phyloP scores from a whole-genome alignment of 1,140 invertebrate species.

The Drosophila tristis region DNA sequence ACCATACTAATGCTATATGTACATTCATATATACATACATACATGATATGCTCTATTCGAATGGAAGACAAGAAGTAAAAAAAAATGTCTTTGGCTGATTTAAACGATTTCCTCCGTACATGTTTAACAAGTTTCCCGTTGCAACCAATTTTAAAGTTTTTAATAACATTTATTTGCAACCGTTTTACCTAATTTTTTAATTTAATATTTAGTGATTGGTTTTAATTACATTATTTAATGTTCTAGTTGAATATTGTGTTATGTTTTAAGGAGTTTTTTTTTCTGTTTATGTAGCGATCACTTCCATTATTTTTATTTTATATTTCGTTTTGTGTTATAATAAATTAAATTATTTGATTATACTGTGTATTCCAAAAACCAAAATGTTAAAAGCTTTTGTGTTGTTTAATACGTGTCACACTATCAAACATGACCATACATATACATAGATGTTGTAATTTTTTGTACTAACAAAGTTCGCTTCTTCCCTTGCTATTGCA shows the following conservation, averaged over 20 bases:
- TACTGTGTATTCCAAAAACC: constrained; percentile 43
- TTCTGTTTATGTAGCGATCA: constrained; percentile 35
- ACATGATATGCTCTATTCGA: not conserved
- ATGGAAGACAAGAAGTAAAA: too few relatives aligned
- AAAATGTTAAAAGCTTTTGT: constrained; percentile 44
- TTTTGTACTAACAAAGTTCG: constrained; percentile 51
- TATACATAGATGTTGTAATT: constrained; percentile 41
- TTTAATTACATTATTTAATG: too few relatives aligned
- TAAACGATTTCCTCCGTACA: too few relatives aligned
- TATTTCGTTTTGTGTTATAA: constrained; percentile 43
- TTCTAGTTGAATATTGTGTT: constrained; percentile 14
- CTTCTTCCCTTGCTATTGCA: constrained; percentile 18
- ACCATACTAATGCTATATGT: constrained; percentile 38
- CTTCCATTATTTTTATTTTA: constrained; percentile 12
- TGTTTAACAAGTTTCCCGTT: too few relatives aligned
- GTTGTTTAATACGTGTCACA: constrained; percentile 25
- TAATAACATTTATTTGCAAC: too few relatives aligned
- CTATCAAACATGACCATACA: constrained; percentile 12
- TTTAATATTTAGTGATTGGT: too few relatives aligned
- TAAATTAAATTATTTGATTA: constrained; percentile 53
- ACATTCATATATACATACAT: constrained; percentile 6
- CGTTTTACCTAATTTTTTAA: too few relatives aligned
- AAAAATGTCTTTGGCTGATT: too few relatives aligned
- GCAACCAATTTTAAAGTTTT: too few relatives aligned
- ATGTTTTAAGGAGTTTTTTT: not conserved